Percentiles rank a stretch among this genome's conserved stretches.
Conservation (phyloP, 2,888 invertebrate species). For the Ophonus ardosiacus region DNA sequence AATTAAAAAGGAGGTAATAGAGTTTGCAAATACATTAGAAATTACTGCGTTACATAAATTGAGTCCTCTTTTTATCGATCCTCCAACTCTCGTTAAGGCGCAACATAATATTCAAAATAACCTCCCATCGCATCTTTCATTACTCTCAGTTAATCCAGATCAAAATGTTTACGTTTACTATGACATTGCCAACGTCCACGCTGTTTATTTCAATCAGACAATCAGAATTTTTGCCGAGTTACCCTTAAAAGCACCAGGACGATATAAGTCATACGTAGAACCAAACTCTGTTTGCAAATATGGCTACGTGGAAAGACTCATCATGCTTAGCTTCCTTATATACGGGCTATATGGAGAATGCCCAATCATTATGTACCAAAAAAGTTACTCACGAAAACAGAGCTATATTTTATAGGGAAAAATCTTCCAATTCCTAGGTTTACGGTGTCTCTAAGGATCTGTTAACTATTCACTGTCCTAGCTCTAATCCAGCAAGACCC, state of each 20-base stretch:
- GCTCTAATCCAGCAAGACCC: neutral
- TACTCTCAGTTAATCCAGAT: neutral
- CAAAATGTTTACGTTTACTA: neutral
- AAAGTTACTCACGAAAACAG: neutral
- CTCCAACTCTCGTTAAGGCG: neutral
- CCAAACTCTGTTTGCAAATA: constrained; percentile 1
- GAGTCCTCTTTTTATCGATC: constrained; percentile 45
- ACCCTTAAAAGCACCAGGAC: constrained; percentile 40
- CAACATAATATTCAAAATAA: constrained; percentile 28
- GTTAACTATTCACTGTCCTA: constrained; percentile 24
- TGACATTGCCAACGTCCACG: neutral
- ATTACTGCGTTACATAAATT: constrained; percentile 39
- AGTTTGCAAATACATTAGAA: constrained; percentile 38
- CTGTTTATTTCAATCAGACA: neutral
- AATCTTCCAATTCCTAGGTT: neutral
- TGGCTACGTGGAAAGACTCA: neutral
- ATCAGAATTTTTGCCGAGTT: neutral
- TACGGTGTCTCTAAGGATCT: constrained; percentile 16
- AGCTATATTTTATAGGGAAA: neutral
- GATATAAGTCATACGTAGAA: constrained; percentile 9
- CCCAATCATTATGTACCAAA: neutral
- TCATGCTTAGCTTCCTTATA: neutral
- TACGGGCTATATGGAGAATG: neutral
- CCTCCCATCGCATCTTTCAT: neutral
- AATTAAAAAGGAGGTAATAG: constrained; percentile 20